phyloP scores from a whole-genome alignment of 2,113 vertebrate species.

The Irena cyanogastra region DNA sequence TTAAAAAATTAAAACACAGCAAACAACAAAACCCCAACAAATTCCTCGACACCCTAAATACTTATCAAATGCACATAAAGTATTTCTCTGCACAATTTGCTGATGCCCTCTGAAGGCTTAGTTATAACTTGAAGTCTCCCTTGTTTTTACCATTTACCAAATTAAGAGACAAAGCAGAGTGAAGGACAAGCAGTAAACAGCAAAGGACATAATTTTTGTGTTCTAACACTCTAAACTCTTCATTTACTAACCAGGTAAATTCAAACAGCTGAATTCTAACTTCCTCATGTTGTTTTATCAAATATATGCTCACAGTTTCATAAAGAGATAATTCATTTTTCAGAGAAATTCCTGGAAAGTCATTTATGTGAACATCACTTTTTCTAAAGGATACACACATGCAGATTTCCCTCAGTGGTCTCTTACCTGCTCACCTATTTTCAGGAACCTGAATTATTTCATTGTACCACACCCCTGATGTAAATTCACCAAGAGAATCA shows the following conservation, averaged over 20 bases:
- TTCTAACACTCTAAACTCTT: not conserved
- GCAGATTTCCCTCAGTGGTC: not conserved
- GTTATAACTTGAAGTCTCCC: not conserved
- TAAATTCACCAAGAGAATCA: not conserved
- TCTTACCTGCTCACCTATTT: not conserved
- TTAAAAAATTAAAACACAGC: not conserved
- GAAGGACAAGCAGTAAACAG: not conserved
- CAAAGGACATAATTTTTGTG: not conserved
- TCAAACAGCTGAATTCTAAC: not conserved
- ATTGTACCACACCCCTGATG: not conserved
- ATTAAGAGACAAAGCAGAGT: not conserved
- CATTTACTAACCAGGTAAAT: not conserved
- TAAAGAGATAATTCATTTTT: not conserved
- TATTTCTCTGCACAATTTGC: not conserved
- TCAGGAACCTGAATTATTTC: not conserved
- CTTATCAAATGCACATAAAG: not conserved
- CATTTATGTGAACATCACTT: not conserved
- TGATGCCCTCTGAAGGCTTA: not conserved
- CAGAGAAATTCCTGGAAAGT: not conserved
- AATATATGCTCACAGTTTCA: not conserved
- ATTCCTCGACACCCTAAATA: not conserved
- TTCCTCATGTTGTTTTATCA: not conserved
- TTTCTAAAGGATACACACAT: accelerated
- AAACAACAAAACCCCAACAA: not conserved
- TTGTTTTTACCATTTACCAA: not conserved